A percentile compares a stretch with the other conserved stretches of the same genome.
phyloP scores from a whole-genome alignment of 2,797 vertebrate genomes.

The Taeniopygia guttata region DNA sequence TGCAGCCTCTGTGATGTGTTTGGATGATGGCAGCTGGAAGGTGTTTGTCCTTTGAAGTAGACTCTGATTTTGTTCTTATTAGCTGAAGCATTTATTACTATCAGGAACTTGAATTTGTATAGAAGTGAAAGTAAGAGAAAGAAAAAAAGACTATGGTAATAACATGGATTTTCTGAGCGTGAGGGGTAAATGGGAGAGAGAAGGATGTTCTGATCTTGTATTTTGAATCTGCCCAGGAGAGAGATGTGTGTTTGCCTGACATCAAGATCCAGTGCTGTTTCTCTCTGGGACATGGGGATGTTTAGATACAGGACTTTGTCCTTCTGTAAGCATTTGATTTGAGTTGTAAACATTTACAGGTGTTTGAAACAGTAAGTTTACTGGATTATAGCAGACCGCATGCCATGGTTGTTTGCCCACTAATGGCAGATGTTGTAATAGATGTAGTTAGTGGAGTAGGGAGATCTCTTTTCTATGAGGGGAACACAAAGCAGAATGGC shows the following conservation, averaged over 20 bases:
- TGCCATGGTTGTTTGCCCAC: too few relatives aligned
- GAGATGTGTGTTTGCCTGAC: neutral
- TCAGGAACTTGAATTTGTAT: neutral
- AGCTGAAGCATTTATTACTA: neutral
- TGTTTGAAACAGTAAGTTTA: neutral
- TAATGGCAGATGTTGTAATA: neutral
- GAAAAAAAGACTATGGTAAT: neutral
- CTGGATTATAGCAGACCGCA: neutral
- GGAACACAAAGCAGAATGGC: neutral
- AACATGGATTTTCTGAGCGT: neutral
- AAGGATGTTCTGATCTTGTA: neutral
- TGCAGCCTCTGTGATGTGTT: neutral
- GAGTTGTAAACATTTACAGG: neutral
- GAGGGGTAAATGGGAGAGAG: neutral
- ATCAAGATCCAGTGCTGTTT: neutral
- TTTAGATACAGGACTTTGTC: neutral
- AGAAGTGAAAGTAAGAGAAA: neutral
- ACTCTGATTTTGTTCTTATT: neutral
- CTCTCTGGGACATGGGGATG: neutral
- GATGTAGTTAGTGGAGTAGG: neutral
- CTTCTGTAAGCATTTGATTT: neutral
- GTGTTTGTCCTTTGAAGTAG: neutral
- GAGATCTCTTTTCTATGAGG: fast-evolving
- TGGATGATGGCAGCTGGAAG: neutral
- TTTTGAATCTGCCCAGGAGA: neutral